Percentiles rank a stretch among this genome's conserved stretches.
Evolutionary conservation across 2,888 invertebrate genomes (phyloP).

Genomic region (Athrips mouffetella): DNA sequence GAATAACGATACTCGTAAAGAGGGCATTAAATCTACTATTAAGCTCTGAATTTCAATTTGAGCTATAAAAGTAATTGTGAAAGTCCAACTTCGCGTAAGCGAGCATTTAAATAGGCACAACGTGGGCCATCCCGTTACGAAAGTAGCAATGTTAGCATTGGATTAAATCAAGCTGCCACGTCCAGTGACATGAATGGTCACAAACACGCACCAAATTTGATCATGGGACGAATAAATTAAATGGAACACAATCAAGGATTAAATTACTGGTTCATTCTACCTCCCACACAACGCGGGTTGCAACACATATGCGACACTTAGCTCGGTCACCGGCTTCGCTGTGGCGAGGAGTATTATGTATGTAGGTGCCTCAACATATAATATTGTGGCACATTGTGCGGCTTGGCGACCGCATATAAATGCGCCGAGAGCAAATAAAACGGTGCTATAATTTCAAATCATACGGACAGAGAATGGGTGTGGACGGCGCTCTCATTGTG

Average conservation of each 20-base stretch:
- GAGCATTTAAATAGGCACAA: slow-evolving; percentile 34
- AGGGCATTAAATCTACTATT: slow-evolving; percentile 12
- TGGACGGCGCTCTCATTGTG: slow-evolving; percentile 78
- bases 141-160: slow-evolving; percentile 40
- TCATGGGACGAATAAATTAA: slow-evolving; percentile 73
- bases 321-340: slow-evolving; percentile 38
- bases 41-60: slow-evolving; percentile 5
- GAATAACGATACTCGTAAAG: slow-evolving; percentile 35
- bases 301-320: slow-evolving; percentile 67
- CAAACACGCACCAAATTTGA: slow-evolving; percentile 73
- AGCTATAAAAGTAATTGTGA: slow-evolving; percentile 31
- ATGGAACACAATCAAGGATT: slow-evolving; percentile 76
- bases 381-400: slow-evolving; percentile 70
- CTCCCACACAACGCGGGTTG: slow-evolving; percentile 64
- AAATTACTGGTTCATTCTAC: slow-evolving; percentile 74
- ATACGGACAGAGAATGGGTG: slow-evolving; percentile 79
- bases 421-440: slow-evolving; percentile 77
- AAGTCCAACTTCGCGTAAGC: slow-evolving; percentile 12
- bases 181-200: slow-evolving; percentile 63
- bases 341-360: slow-evolving; percentile 41
- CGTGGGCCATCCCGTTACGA: slow-evolving; percentile 32
- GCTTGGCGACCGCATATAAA: slow-evolving; percentile 74
- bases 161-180: slow-evolving; percentile 50
- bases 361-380: slow-evolving; percentile 69
- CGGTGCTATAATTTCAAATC: slow-evolving; percentile 79